Evolutionary conservation across 2,888 invertebrate genomes (phyloP).

Genomic region (Malacosoma neustria): DNA sequence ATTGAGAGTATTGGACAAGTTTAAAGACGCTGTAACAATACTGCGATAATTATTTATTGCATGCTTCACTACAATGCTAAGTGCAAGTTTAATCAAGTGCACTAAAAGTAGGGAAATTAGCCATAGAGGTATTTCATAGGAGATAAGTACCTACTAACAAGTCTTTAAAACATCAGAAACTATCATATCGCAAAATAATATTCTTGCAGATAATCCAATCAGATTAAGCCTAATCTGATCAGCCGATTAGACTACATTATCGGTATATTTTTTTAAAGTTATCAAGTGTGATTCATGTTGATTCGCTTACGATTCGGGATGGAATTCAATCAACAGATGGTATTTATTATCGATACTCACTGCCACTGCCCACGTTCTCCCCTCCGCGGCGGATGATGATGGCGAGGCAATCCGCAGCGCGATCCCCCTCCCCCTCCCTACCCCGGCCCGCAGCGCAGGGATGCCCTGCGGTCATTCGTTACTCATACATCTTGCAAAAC

Average conservation of each 20-base stretch:
- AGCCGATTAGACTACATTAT: conserved; percentile 11
- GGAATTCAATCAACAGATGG: not conserved
- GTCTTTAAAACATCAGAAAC: not conserved
- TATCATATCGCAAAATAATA: conserved; percentile 2
- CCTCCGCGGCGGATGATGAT: conserved; percentile 26
- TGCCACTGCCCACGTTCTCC: conserved; percentile 29
- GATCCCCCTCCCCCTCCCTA: conserved; percentile 36
- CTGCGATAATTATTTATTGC: no score
- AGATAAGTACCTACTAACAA: not conserved
- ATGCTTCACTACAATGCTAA: no score
- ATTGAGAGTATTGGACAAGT: no score
- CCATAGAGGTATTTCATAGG: no score
- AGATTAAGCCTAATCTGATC: no score
- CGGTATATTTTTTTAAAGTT: conserved; percentile 9
- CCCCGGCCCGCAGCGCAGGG: conserved; percentile 38
- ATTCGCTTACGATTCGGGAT: not conserved
- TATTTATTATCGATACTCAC: conserved; percentile 22
- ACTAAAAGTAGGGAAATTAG: no score
- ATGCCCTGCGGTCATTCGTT: conserved; percentile 59
- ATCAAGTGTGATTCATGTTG: conserved; percentile 6
- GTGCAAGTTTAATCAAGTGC: no score
- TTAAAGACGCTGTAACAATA: no score
- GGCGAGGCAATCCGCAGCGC: conserved; percentile 25
- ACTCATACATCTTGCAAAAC: conserved; percentile 57
- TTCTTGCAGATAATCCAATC: conserved; percentile 10